Percentiles rank a stretch among this genome's conserved stretches.
phyloP scores from a whole-genome alignment of 2,888 invertebrate genomes.

The Mesorhabditis belari region DNA sequence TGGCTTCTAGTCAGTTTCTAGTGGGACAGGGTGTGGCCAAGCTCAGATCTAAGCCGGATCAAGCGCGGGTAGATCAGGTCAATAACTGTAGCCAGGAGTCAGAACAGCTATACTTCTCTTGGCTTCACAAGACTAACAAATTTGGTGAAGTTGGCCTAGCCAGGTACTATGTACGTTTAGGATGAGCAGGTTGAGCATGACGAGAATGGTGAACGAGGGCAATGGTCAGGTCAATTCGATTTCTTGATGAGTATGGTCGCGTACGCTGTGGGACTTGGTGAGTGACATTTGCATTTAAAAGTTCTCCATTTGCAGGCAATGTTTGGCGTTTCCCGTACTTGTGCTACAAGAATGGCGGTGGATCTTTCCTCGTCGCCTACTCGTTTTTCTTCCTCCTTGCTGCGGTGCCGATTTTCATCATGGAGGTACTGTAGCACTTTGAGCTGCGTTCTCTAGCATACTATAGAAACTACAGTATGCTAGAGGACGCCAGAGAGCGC shows the following conservation, averaged over 20 bases:
- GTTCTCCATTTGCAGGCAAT: slow-evolving; percentile 31
- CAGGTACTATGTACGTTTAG: neutral
- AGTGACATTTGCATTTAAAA: neutral
- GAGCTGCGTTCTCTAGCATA: too few species aligned
- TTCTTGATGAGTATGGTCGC: slow-evolving; percentile 53
- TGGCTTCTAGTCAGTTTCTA: too few species aligned
- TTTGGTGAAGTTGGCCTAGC: neutral
- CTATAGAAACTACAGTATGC: too few species aligned
- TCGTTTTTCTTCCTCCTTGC: slow-evolving; percentile 48
- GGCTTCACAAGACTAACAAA: neutral
- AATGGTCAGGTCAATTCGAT: slow-evolving; percentile 49
- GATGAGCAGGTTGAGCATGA: neutral
- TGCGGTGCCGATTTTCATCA: slow-evolving; percentile 51
- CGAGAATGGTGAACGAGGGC: slow-evolving; percentile 26
- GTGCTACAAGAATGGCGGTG: slow-evolving; percentile 53
- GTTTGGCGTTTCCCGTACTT: slow-evolving; percentile 53
- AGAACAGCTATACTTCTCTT: too few species aligned
- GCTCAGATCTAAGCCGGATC: too few species aligned
- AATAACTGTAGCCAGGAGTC: too few species aligned
- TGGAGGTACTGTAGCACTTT: slow-evolving; percentile 23
- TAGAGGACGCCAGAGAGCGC: too few species aligned
- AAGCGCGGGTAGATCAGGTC: too few species aligned
- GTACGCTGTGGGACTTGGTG: slow-evolving; percentile 52
- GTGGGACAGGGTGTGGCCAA: too few species aligned
- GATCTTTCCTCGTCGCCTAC: slow-evolving; percentile 51